A percentile compares a stretch with the other conserved stretches of the same genome.
Conservation (phyloP, 2,888 invertebrate species). For the Steinernema hermaphroditum region DNA sequence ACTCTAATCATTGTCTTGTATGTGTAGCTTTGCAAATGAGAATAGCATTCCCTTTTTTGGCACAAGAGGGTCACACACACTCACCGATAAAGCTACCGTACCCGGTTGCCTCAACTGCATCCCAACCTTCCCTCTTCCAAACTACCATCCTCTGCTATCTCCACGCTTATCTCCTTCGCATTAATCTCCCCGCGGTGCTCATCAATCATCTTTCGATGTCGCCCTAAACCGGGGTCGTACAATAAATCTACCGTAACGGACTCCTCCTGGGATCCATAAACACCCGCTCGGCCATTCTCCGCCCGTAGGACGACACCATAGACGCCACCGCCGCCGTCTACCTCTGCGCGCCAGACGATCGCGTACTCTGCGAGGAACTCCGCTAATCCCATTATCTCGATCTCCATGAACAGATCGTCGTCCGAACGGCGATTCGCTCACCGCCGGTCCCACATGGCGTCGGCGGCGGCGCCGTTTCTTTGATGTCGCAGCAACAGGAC, state of each 20-base stretch:
- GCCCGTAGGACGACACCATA: background rate
- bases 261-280: background rate
- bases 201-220: no score
- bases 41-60: background rate
- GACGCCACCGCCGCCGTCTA: conserved; percentile 2
- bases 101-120: no score
- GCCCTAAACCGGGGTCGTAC: background rate
- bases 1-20: no score
- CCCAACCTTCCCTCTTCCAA: no score
- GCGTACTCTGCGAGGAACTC: background rate
- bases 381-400: background rate
- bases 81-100: no score
- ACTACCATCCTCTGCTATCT: no score
- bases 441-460: conserved; percentile 1
- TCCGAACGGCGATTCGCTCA: background rate
- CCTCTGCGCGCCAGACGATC: background rate
- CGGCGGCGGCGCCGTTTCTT: conserved; percentile 1
- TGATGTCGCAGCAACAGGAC: conserved; percentile 13
- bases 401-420: background rate
- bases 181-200: no score
- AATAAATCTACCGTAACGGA: background rate
- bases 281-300: background rate
- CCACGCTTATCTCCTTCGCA: no score
- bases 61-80: background rate
- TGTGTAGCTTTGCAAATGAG: background rate